Percentiles rank a stretch among this genome's conserved stretches.
Conservation (phyloP, 2,113 vertebrate species). For the Guaruba guarouba region DNA sequence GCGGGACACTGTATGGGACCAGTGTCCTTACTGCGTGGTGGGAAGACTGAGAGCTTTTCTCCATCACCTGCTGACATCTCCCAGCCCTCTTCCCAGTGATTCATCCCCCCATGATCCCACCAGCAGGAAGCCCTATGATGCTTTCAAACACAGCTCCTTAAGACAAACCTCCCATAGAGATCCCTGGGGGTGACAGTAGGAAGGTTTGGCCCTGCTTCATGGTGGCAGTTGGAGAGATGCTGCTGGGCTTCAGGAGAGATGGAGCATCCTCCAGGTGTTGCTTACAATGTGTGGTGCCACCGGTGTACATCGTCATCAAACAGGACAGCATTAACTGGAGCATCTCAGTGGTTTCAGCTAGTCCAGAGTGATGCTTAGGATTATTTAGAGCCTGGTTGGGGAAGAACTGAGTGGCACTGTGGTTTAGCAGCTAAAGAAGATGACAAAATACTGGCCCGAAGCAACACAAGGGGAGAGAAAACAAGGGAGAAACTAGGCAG, state of each 20-base stretch:
- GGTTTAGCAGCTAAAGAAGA: constrained; percentile 39
- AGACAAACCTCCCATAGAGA: not conserved
- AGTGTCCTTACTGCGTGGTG: not conserved
- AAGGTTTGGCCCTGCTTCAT: not conserved
- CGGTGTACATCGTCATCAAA: accelerated
- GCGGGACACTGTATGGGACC: not conserved
- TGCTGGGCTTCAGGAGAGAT: not conserved
- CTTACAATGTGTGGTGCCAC: not conserved
- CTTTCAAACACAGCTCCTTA: not conserved
- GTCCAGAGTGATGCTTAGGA: not conserved
- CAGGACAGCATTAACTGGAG: not conserved
- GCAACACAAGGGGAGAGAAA: not conserved
- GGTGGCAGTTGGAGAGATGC: not conserved
- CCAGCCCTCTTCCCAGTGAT: not conserved
- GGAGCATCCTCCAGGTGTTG: not conserved
- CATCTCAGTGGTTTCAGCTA: not conserved
- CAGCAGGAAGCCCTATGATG: not conserved
- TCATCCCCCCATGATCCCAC: not conserved
- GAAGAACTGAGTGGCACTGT: not conserved
- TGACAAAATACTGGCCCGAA: constrained; percentile 21
- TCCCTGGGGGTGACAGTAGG: not conserved
- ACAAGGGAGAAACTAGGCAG: constrained; percentile 24
- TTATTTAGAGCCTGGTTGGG: not conserved
- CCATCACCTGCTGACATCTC: not conserved
- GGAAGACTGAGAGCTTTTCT: not conserved